Evolutionary conservation across 2,113 vertebrate genomes (phyloP).

Genomic region (Hydrochoerus hydrochaeris): DNA sequence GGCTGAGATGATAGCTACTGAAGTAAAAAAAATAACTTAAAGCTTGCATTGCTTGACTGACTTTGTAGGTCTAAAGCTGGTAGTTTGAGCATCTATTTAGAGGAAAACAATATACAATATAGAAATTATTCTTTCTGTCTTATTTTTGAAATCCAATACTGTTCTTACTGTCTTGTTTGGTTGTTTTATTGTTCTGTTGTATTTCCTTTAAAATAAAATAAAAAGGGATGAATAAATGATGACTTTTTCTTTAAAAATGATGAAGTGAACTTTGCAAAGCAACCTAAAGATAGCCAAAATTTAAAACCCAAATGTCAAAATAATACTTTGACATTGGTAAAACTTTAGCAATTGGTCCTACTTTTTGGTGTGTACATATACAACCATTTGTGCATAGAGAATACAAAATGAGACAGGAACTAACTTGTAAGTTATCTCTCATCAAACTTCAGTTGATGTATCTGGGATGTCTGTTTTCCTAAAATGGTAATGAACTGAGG

Average conservation of each 20-base stretch:
- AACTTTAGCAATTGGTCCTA: neutral
- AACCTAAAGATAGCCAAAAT: neutral
- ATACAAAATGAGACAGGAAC: neutral
- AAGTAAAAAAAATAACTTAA: too few relatives aligned
- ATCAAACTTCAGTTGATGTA: neutral
- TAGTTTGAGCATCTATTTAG: too few relatives aligned
- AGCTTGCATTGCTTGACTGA: too few relatives aligned
- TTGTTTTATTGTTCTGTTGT: too few relatives aligned
- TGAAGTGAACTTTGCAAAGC: neutral
- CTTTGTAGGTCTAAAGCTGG: too few relatives aligned
- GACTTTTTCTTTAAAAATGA: neutral
- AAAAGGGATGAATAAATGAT: conserved; percentile 11
- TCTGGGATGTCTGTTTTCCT: neutral
- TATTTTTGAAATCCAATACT: too few relatives aligned
- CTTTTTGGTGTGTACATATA: neutral
- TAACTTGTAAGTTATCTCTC: neutral
- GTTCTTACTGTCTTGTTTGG: too few relatives aligned
- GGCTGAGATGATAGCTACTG: too few relatives aligned
- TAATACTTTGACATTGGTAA: neutral
- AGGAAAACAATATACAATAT: too few relatives aligned
- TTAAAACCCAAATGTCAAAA: neutral
- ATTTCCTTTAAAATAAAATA: too few relatives aligned
- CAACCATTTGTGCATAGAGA: neutral
- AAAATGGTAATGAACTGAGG: neutral
- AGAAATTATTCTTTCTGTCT: too few relatives aligned